Evolutionary conservation across 2,888 invertebrate genomes (phyloP).

Genomic region (Leptinotarsa juncta): DNA sequence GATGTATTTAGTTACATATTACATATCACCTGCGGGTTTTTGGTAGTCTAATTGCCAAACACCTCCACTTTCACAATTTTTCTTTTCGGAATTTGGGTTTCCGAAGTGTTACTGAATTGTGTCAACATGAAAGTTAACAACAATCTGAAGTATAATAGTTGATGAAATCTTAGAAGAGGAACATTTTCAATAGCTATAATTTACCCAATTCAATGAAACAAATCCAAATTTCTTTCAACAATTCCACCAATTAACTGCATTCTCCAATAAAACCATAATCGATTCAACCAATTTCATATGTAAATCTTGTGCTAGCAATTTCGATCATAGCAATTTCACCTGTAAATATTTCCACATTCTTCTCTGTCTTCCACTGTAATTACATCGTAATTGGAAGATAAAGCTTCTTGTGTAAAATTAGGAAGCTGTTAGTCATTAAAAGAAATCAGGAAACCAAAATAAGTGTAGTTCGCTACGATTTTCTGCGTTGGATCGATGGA

Average conservation of each 20-base stretch:
- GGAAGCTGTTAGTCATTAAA: conserved; percentile 4
- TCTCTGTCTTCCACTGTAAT: background rate
- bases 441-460: conserved; percentile 7
- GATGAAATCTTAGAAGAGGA: no score
- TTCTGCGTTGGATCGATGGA: background rate
- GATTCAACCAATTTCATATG: background rate
- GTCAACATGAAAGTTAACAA: no score
- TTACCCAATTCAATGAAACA: background rate
- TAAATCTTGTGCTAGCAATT: background rate
- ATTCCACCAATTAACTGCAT: background rate
- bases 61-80: no score
- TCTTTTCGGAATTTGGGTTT: no score
- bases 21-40: no score
- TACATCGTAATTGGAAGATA: background rate
- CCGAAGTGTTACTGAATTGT: no score
- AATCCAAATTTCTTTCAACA: background rate
- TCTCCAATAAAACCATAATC: background rate
- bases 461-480: background rate
- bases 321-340: background rate
- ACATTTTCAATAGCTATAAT: no score
- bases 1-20: no score
- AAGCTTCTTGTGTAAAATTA: background rate
- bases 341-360: background rate
- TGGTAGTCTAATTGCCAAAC: no score
- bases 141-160: no score